phyloP scores from a whole-genome alignment of 2,113 vertebrate species.

The Thinocorus orbignyianus region DNA sequence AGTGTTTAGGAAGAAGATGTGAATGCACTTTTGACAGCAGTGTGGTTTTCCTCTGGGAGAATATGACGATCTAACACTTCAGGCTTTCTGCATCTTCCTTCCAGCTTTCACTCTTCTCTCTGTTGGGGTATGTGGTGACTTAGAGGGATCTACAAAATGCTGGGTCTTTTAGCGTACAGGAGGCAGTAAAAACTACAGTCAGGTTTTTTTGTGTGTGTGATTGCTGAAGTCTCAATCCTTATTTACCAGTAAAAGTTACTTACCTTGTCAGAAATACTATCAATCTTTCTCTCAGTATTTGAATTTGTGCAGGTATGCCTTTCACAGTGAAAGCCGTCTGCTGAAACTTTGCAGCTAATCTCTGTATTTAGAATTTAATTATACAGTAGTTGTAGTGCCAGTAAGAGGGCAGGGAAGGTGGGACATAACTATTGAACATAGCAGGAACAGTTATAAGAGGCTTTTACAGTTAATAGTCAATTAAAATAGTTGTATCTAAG shows the following conservation, averaged over 20 bases:
- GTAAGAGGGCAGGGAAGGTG: background rate
- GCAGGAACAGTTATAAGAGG: background rate
- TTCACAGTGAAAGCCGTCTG: background rate
- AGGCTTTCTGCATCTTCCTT: background rate
- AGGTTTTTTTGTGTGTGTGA: background rate
- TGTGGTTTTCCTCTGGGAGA: background rate
- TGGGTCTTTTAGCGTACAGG: background rate
- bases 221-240: background rate
- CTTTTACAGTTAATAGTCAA: background rate
- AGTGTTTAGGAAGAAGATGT: background rate
- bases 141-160: background rate
- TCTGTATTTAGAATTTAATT: background rate
- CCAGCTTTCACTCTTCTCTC: background rate
- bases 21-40: rapidly evolving
- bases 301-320: background rate
- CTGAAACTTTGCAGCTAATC: background rate
- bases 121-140: background rate
- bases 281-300: background rate
- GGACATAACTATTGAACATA: background rate
- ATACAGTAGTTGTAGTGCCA: background rate
- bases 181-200: background rate
- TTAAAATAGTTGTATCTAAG: background rate
- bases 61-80: background rate
- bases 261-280: background rate
- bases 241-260: background rate